Evolutionary conservation across 2,797 vertebrate species (phyloP).

Genomic region (Sitta carolinensis): DNA sequence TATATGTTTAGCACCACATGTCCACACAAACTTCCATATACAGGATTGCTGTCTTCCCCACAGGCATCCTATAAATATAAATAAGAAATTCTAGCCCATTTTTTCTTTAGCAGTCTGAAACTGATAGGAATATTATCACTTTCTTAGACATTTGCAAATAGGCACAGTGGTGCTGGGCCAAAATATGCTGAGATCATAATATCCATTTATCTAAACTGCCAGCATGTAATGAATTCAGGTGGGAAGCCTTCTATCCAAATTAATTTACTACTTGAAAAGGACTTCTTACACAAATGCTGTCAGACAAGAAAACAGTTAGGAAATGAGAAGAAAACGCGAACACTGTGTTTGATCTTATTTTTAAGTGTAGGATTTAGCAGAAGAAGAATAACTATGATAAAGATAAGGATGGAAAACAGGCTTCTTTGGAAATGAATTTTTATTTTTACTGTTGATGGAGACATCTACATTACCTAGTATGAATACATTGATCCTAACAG

Average conservation of each 20-base stretch:
- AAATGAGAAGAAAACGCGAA: conserved; percentile 50
- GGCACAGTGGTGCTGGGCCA: conserved; percentile 27
- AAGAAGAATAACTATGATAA: not conserved
- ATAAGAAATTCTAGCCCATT: conserved; percentile 63
- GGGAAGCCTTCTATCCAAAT: conserved; percentile 68
- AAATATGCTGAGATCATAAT: conserved; percentile 73
- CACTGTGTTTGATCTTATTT: conserved; percentile 56
- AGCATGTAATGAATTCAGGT: conserved; percentile 67
- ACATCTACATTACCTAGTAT: not conserved
- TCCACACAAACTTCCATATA: conserved; percentile 63
- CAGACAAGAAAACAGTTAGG: conserved; percentile 46
- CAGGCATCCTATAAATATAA: conserved; percentile 76
- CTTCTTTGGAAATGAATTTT: not conserved
- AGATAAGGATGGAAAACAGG: not conserved
- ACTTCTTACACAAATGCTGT: conserved; percentile 55
- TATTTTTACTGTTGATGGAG: not conserved
- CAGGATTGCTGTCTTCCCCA: conserved; percentile 64
- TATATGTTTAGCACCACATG: conserved; percentile 65
- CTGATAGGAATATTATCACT: conserved; percentile 76
- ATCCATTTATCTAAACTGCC: conserved; percentile 74
- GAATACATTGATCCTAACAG: not conserved
- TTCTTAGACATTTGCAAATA: conserved; percentile 68
- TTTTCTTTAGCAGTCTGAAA: conserved; percentile 63
- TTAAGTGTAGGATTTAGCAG: conserved; percentile 48
- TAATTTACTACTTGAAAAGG: conserved; percentile 77